Conservation (phyloP, 2,888 invertebrate species). For the Abrostola tripartita region DNA sequence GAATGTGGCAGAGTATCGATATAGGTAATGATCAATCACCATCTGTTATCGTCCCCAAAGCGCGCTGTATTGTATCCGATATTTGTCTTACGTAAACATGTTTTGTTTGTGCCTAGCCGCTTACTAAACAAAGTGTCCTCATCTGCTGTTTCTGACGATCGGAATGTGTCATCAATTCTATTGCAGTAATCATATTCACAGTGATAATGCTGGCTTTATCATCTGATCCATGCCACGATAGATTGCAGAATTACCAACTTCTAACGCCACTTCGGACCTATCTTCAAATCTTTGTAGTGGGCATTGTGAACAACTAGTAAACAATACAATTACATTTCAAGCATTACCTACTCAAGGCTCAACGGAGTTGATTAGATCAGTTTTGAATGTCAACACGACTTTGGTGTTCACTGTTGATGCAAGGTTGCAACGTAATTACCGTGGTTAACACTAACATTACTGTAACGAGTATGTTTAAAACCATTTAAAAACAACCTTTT, state of each 20-base stretch:
- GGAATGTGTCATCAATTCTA: conserved; percentile 26
- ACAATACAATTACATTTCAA: conserved; percentile 42
- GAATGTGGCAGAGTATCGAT: conserved; percentile 13
- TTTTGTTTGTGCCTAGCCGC: conserved; percentile 35
- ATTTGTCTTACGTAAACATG: conserved; percentile 33
- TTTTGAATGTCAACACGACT: conserved; percentile 52
- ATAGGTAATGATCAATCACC: conserved; percentile 23
- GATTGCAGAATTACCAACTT: conserved; percentile 31
- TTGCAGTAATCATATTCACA: conserved; percentile 12
- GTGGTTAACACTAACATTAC: conserved; percentile 18
- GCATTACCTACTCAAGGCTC: conserved; percentile 44
- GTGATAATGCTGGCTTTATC: conserved; percentile 22
- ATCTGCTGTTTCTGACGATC: conserved; percentile 18
- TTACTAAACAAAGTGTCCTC: conserved; percentile 28
- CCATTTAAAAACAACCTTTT: not conserved
- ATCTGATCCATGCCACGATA: conserved; percentile 27
- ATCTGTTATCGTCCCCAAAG: conserved; percentile 16
- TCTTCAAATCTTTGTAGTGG: conserved; percentile 30
- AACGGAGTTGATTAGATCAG: conserved; percentile 35
- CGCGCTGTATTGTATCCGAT: conserved; percentile 35
- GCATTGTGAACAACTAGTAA: conserved; percentile 25
- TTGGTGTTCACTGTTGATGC: conserved; percentile 15
- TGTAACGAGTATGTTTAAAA: too few relatives aligned
- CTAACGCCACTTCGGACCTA: conserved; percentile 26
- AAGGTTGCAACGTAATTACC: conserved; percentile 43